Evolutionary conservation across 2,113 vertebrate species (phyloP).

Genomic region (Garra rufa): DNA sequence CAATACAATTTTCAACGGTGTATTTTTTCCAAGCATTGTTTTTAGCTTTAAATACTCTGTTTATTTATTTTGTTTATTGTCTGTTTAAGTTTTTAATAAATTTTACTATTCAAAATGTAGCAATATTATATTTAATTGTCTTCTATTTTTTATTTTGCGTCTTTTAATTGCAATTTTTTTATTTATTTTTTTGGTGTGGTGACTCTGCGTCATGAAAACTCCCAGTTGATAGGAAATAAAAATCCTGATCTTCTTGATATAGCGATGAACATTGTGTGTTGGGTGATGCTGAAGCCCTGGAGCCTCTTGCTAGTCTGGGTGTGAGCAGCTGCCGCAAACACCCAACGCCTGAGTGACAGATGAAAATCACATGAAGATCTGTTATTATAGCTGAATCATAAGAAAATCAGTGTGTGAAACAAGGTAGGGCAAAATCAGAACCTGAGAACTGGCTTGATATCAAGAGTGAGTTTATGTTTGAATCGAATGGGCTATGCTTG

Average conservation of each 20-base stretch:
- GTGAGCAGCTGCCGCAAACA: not conserved
- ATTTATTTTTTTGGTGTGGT: not conserved
- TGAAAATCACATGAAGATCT: not conserved
- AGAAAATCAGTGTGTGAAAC: not conserved
- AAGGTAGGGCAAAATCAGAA: not conserved
- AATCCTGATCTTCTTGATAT: not conserved
- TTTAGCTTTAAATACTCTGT: not conserved
- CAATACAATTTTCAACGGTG: not conserved
- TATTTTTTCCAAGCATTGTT: not conserved
- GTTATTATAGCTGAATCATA: not conserved
- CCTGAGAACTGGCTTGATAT: not conserved
- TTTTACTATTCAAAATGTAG: not conserved
- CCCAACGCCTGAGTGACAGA: not conserved
- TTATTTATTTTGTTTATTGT: not conserved
- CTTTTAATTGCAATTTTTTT: not conserved
- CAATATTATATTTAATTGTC: not conserved
- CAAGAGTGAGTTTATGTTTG: not conserved
- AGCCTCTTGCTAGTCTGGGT: not conserved
- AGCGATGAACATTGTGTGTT: not conserved
- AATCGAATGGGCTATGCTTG: not conserved
- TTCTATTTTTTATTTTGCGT: not conserved
- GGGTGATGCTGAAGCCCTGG: not conserved
- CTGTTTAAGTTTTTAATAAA: not conserved
- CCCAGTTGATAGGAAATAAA: not conserved
- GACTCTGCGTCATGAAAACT: not conserved